Conservation (phyloP, 2,113 vertebrate species). For the Halichoeres trimaculatus region DNA sequence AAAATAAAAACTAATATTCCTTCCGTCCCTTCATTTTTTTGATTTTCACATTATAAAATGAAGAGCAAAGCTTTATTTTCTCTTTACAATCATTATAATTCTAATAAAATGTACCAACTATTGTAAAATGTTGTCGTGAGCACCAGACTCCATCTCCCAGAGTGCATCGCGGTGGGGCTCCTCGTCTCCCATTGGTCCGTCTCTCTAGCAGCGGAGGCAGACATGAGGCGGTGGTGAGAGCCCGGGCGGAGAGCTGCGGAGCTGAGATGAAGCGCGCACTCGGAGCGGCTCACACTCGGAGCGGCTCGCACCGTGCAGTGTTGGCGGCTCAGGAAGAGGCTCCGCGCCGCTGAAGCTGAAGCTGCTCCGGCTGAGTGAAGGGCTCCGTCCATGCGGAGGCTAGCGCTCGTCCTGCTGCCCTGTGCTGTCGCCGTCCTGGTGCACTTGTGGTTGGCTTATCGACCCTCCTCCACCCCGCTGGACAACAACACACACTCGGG, state of each 20-base stretch:
- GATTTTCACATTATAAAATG: too few species aligned
- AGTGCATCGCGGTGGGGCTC: slow-evolving; percentile 35
- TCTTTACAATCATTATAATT: background rate
- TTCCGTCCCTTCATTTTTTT: too few species aligned
- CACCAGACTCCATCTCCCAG: slow-evolving; percentile 75
- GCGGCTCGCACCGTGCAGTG: slow-evolving; percentile 43
- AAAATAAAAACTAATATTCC: too few species aligned
- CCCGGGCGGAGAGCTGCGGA: slow-evolving; percentile 63
- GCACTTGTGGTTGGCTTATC: slow-evolving; percentile 89
- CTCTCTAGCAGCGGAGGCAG: slow-evolving; percentile 67
- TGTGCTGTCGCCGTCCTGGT: slow-evolving; percentile 91
- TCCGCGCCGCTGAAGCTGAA: slow-evolving; percentile 59
- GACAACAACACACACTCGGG: slow-evolving; percentile 74
- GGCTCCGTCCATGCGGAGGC: slow-evolving; percentile 91
- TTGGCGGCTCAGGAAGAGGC: slow-evolving; percentile 57
- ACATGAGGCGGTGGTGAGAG: slow-evolving; percentile 66
- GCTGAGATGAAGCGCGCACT: slow-evolving; percentile 57
- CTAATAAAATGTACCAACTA: background rate
- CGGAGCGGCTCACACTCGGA: slow-evolving; percentile 49
- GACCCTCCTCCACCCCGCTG: slow-evolving; percentile 72
- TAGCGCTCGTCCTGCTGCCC: slow-evolving; percentile 87
- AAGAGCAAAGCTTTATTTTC: too few species aligned
- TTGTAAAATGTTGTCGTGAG: background rate
- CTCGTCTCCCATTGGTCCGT: slow-evolving; percentile 75
- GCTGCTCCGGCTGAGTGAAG: slow-evolving; percentile 72